A percentile compares a stretch with the other conserved stretches of the same genome.
Conservation (phyloP, 2,797 vertebrate genomes). For the Enteromius mattozi region DNA sequence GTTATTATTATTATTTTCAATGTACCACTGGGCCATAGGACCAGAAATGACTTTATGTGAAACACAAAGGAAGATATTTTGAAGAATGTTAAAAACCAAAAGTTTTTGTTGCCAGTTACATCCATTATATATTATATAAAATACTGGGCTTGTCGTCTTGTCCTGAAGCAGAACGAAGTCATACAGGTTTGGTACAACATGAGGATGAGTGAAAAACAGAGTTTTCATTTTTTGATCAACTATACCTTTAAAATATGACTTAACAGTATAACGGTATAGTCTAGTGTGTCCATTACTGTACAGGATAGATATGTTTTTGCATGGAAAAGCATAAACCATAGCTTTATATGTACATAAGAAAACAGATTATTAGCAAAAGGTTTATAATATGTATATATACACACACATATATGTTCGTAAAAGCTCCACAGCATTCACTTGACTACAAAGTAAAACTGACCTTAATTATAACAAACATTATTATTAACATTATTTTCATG, state of each 20-base stretch:
- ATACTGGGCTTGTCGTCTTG: neutral
- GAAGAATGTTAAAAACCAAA: neutral
- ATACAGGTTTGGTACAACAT: neutral
- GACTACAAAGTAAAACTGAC: neutral
- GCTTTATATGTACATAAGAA: neutral
- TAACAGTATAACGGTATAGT: neutral
- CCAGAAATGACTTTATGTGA: neutral
- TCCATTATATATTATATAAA: neutral
- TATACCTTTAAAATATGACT: neutral
- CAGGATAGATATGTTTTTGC: neutral
- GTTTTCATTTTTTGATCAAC: neutral
- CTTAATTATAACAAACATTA: neutral
- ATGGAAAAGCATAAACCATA: neutral
- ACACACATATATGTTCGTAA: neutral
- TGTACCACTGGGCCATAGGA: neutral
- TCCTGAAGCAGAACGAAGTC: neutral
- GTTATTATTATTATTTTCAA: neutral
- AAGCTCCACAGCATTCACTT: neutral
- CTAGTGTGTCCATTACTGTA: neutral
- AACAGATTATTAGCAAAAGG: neutral
- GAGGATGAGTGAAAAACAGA: neutral
- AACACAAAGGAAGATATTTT: neutral
- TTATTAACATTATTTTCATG: neutral
- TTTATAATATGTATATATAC: neutral
- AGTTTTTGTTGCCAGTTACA: neutral